Percentiles rank a stretch among this genome's conserved stretches.
These are phyloP conservation scores for Hypomecis punctinalis DNA, from an alignment of 2,888 invertebrate species.

Conservation along the genomic window DNA sequence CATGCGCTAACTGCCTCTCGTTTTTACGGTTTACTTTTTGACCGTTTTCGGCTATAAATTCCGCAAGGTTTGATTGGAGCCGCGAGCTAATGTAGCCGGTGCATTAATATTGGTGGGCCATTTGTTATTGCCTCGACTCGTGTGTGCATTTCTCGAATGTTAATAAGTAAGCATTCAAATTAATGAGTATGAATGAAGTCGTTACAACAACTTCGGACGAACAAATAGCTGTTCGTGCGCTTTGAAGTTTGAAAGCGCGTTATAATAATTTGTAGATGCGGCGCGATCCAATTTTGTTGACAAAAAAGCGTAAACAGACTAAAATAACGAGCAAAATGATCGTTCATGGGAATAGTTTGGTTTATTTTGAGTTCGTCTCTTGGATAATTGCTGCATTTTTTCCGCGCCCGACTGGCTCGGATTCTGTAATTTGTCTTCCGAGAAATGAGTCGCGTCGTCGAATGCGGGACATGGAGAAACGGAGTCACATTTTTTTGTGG, in stretches of 20 bases:
- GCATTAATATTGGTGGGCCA: slow-evolving; percentile 70
- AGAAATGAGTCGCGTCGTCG: slow-evolving; percentile 85
- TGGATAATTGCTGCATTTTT: slow-evolving; percentile 83
- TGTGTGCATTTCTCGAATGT: slow-evolving; percentile 52
- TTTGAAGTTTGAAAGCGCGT: slow-evolving; percentile 59
- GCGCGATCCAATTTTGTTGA: slow-evolving; percentile 56
- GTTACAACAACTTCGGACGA: slow-evolving; percentile 47
- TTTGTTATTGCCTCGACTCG: slow-evolving; percentile 67
- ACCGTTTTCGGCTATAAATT: slow-evolving; percentile 72
- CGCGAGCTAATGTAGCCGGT: slow-evolving; percentile 64
- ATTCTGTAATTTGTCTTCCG: slow-evolving; percentile 84
- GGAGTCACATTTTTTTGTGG: slow-evolving; percentile 54
- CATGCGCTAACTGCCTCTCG: slow-evolving; percentile 70
- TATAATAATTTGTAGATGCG: slow-evolving; percentile 61
- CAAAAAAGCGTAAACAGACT: slow-evolving; percentile 71
- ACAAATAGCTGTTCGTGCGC: slow-evolving; percentile 52
- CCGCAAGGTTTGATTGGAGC: slow-evolving; percentile 63
- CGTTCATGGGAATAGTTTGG: slow-evolving; percentile 70
- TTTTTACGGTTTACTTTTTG: slow-evolving; percentile 77
- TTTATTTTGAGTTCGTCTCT: slow-evolving; percentile 68
- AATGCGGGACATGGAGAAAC: slow-evolving; percentile 80
- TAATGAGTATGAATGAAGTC: slow-evolving; percentile 56
- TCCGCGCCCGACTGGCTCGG: slow-evolving; percentile 74
- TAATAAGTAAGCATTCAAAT: slow-evolving; percentile 53
- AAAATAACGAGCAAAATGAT: slow-evolving; percentile 77